phyloP scores from a whole-genome alignment of 1,140 invertebrate genomes.

The Brachionus asplanchnoidis region DNA sequence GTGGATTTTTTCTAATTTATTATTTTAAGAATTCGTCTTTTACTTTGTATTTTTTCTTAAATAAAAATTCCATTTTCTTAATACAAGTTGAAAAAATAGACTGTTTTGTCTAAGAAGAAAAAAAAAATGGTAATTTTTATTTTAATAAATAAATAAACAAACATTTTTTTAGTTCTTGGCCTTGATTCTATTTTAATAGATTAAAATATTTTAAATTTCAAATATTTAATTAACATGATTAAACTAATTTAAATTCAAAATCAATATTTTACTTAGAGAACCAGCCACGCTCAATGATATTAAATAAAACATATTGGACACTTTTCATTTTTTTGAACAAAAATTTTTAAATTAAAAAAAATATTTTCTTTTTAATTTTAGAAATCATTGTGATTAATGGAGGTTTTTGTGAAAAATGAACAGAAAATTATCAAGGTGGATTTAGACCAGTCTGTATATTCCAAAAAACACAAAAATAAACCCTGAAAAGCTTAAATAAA shows the following conservation, averaged over 20 bases:
- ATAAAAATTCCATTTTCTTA: too few species aligned
- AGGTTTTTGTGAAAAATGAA: too few species aligned
- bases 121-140: neutral
- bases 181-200: neutral
- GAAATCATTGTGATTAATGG: too few species aligned
- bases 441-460: neutral
- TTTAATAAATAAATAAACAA: neutral
- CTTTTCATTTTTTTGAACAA: neutral
- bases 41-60: neutral
- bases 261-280: neutral
- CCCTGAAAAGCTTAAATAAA: neutral
- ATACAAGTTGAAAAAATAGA: neutral
- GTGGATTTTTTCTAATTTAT: too few species aligned
- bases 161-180: neutral
- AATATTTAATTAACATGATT: neutral
- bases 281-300: neutral
- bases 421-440: neutral
- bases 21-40: neutral
- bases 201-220: neutral
- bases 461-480: neutral
- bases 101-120: neutral
- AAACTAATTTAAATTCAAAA: neutral
- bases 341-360: neutral
- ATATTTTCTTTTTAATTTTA: too few species aligned
- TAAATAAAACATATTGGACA: neutral